phyloP scores from a whole-genome alignment of 2,797 vertebrate species.

The Phylloscopus collybita region DNA sequence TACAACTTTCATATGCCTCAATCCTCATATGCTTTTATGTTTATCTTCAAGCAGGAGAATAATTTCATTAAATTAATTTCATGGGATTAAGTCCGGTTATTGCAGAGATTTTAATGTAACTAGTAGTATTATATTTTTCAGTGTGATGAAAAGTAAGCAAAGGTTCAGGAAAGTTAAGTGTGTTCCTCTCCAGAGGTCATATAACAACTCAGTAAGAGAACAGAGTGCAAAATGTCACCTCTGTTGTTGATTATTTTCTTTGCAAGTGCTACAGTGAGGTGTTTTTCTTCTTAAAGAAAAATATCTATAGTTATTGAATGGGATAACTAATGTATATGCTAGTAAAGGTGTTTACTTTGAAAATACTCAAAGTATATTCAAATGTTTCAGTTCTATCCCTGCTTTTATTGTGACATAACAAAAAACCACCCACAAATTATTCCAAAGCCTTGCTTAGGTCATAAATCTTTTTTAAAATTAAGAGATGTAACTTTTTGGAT shows the following conservation, averaged over 20 bases:
- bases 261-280: neutral
- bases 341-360: neutral
- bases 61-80: neutral
- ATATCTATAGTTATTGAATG: neutral
- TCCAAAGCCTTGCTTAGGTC: neutral
- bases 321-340: neutral
- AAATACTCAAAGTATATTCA: neutral
- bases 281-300: neutral
- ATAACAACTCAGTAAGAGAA: neutral
- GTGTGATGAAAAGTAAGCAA: neutral
- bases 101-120: neutral
- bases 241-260: neutral
- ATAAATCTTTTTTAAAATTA: neutral
- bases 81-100: neutral
- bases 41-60: neutral
- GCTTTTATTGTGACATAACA: neutral
- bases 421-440: neutral
- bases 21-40: neutral
- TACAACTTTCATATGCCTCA: neutral
- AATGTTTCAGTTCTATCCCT: neutral
- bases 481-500: neutral
- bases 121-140: neutral
- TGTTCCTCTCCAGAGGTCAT: neutral
- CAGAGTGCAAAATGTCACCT: neutral
- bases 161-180: constrained; percentile 13